Conservation (phyloP, 2,113 vertebrate species). For the Paramisgurnus dabryanus region DNA sequence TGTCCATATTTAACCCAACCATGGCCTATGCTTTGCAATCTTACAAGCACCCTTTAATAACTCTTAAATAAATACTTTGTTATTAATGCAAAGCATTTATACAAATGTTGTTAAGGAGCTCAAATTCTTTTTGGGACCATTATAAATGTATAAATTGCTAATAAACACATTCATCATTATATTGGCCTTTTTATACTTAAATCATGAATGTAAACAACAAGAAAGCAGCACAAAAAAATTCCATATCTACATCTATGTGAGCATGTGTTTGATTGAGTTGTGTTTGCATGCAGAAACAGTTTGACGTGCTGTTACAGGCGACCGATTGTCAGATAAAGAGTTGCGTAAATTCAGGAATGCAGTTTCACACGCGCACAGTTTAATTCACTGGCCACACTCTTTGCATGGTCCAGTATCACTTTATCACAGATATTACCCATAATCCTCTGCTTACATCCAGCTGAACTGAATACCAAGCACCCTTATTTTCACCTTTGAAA, state of each 20-base stretch:
- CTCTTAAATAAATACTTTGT: too few species aligned
- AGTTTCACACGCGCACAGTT: constrained; percentile 43
- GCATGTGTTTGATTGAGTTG: constrained; percentile 46
- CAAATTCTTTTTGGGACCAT: not conserved
- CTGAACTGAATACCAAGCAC: not conserved
- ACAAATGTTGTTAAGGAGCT: too few species aligned
- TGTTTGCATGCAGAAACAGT: constrained; percentile 64
- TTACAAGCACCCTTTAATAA: too few species aligned
- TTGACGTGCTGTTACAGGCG: constrained; percentile 52
- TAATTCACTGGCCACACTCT: constrained; percentile 4
- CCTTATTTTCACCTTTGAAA: not conserved
- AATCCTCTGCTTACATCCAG: not conserved
- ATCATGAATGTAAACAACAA: not conserved
- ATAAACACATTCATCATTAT: not conserved
- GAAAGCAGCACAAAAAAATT: constrained; percentile 48
- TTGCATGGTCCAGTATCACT: not conserved
- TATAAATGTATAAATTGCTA: not conserved
- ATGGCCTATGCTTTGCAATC: too few species aligned
- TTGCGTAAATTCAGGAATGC: constrained; percentile 55
- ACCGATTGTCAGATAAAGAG: constrained; percentile 47
- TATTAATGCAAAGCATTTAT: too few species aligned
- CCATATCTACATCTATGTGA: constrained; percentile 55
- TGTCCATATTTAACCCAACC: too few species aligned
- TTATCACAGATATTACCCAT: not conserved
- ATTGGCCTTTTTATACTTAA: not conserved